These are phyloP conservation scores for Hestina assimilis DNA, from an alignment of 1,140 invertebrate species.

Conservation along the genomic window DNA sequence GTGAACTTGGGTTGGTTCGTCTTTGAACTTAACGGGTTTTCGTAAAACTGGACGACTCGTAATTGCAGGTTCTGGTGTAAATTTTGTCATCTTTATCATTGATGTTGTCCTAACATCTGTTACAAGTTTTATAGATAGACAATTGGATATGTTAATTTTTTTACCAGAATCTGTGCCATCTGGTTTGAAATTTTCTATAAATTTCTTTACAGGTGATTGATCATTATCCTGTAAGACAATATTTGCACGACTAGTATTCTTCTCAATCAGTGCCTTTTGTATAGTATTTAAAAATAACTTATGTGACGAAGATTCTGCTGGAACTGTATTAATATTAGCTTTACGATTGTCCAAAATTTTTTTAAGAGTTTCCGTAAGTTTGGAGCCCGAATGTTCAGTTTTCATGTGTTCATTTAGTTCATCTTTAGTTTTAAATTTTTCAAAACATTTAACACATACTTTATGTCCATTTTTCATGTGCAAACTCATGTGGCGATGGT, in stretches of 20 bases:
- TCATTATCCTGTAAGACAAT: constrained; percentile 34
- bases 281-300: constrained; percentile 30
- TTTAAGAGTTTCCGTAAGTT: constrained; percentile 59
- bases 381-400: constrained; percentile 49
- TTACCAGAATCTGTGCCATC: constrained; percentile 31
- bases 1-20: constrained; percentile 12
- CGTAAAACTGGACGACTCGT: constrained; percentile 10
- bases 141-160: constrained; percentile 27
- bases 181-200: constrained; percentile 59
- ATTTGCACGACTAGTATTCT: constrained; percentile 20
- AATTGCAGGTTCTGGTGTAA: constrained; percentile 1
- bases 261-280: constrained; percentile 37
- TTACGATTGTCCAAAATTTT: constrained; percentile 51
- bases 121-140: constrained; percentile 36
- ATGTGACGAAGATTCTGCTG: background rate
- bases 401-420: constrained; percentile 45
- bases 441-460: constrained; percentile 56
- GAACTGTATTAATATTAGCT: constrained; percentile 1
- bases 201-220: constrained; percentile 53
- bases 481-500: constrained; percentile 51
- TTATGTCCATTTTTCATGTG: constrained; percentile 41
- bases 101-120: constrained; percentile 14
- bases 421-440: constrained; percentile 40
- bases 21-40: constrained; percentile 48
- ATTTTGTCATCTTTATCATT: constrained; percentile 48